phyloP scores from a whole-genome alignment of 1,140 invertebrate genomes.

The Calycopis cecrops region DNA sequence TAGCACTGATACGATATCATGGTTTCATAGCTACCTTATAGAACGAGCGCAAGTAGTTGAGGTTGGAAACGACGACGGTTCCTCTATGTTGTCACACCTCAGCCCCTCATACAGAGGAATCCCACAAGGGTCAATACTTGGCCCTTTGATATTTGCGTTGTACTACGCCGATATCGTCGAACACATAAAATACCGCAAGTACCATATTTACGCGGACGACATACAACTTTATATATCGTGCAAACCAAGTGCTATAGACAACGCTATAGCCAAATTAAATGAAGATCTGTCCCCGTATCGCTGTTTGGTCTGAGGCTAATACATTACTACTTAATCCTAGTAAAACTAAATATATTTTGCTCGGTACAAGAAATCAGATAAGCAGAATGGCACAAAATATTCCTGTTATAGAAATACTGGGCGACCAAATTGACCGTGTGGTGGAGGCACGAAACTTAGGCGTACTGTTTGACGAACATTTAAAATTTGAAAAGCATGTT shows the following conservation, averaged over 20 bases:
- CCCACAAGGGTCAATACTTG: no score
- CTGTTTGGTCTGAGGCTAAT: not conserved
- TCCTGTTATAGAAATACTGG: not conserved
- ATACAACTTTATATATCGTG: constrained; percentile 2
- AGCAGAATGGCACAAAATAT: constrained; percentile 2
- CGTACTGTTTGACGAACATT: constrained; percentile 2
- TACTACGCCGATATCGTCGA: no score
- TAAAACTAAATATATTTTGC: not conserved
- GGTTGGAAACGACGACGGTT: no score
- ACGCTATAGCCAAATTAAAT: not conserved
- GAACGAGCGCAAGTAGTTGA: no score
- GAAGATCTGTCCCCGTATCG: constrained; percentile 5
- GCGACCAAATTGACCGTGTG: not conserved
- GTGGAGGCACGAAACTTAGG: constrained; percentile 5
- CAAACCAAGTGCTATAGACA: not conserved
- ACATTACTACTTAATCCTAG: not conserved
- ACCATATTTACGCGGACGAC: constrained; percentile 2
- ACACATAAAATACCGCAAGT: not conserved
- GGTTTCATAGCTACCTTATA: no score
- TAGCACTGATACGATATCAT: no score
- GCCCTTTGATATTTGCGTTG: no score
- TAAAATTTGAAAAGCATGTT: constrained; percentile 1
- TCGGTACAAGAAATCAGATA: constrained; percentile 4
- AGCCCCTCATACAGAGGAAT: no score
- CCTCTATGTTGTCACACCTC: no score